A percentile compares a stretch with the other conserved stretches of the same genome.
Evolutionary conservation across 1,140 invertebrate genomes (phyloP).

Genomic region (Augochlora pura): DNA sequence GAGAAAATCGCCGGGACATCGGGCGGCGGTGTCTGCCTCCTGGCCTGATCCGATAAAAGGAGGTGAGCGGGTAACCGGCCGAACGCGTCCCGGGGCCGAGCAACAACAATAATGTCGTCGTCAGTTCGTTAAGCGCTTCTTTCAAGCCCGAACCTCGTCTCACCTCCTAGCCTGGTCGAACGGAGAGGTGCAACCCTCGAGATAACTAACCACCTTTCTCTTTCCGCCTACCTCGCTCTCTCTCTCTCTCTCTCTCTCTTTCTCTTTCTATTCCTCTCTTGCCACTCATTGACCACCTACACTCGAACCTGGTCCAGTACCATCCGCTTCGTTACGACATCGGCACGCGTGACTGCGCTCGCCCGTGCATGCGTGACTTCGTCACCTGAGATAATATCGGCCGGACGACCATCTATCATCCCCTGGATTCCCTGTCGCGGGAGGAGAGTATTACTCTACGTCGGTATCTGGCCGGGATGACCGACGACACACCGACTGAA

Average conservation of each 20-base stretch:
- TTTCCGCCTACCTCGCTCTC: no score
- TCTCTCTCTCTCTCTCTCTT: no score
- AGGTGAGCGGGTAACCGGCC: conserved; percentile 62
- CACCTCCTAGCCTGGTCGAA: conserved; percentile 30
- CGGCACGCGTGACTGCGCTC: conserved; percentile 46
- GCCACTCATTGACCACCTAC: conserved; percentile 39
- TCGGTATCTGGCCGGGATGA: conserved; percentile 8
- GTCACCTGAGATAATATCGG: conserved; percentile 69
- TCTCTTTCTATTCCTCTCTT: not conserved
- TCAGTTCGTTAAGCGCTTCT: conserved; percentile 74
- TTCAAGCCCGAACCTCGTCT: conserved; percentile 54
- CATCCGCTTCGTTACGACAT: conserved; percentile 55
- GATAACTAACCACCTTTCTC: conserved; percentile 51
- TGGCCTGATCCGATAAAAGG: conserved; percentile 72
- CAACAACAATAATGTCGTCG: conserved; percentile 73
- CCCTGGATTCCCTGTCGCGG: conserved; percentile 36
- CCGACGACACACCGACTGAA: not conserved
- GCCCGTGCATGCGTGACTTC: conserved; percentile 61
- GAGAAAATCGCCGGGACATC: conserved; percentile 51
- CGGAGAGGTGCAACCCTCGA: conserved; percentile 41
- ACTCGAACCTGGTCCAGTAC: not conserved
- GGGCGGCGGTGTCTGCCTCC: conserved; percentile 55
- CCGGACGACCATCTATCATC: conserved; percentile 58
- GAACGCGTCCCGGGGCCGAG: conserved; percentile 62
- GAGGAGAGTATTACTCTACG: conserved; percentile 18